Percentiles rank a stretch among this genome's conserved stretches.
Conservation (phyloP, 2,113 vertebrate species). For the human region DNA sequence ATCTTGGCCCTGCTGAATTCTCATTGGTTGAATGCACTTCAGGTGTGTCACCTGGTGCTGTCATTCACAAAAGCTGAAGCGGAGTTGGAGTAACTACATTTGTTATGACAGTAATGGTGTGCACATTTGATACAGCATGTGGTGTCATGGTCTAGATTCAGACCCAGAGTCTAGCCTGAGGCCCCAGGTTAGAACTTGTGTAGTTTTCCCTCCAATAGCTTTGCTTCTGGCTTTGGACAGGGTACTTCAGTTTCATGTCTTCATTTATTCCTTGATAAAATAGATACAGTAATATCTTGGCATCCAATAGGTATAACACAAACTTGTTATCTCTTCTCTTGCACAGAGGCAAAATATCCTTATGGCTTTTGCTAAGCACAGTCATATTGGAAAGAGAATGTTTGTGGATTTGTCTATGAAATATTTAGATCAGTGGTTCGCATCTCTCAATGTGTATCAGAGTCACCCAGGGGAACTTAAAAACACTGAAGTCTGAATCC, state of each 20-base stretch:
- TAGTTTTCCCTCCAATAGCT: background rate
- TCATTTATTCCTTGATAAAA: background rate
- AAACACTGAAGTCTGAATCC: background rate
- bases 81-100: background rate
- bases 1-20: background rate
- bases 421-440: conserved; percentile 52
- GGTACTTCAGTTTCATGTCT: background rate
- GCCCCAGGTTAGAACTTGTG: background rate
- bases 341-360: background rate
- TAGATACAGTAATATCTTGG: background rate
- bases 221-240: background rate
- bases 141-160: background rate
- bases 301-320: background rate
- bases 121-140: fast-evolving
- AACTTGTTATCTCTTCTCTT: background rate
- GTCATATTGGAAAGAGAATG: background rate
- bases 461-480: background rate
- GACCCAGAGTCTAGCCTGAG: background rate
- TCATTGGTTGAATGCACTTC: background rate
- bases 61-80: background rate
- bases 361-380: background rate
- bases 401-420: conserved; percentile 42
- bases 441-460: background rate
- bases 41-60: background rate
- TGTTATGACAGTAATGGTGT: background rate